Evolutionary conservation across 92 coral and sea anemone species (phyloP), one percentile per base, ranked within the genome.

Genomic region (Phenganax marumi): DNA sequence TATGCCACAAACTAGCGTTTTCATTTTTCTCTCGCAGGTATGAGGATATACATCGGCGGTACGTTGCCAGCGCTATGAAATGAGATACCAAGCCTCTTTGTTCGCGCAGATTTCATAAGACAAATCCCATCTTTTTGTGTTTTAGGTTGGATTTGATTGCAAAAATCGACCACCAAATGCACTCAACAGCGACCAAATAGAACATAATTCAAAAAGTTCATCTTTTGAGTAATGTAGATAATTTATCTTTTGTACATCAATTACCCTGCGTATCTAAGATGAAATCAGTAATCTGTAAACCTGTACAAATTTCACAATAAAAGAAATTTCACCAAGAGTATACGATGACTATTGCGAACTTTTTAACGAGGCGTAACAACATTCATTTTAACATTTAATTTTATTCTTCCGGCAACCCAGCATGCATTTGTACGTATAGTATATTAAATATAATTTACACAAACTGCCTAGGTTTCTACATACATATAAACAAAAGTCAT

Each of bases 101-200:
- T 58, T 23, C 26, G 2, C 50, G 19, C 9, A 66, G 49, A 66
- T 66, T 47, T 66, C 72, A 33, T 33, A 25, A 66, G 49, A 62
- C 6, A 19, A 13, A 19, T 39, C 68, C 14, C 25, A 64, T 39
- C 33, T 66, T 43, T 26, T 54, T 76, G n/a, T 76, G 26, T 76
- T 76, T 54, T 54, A 76, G 81, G 81, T 56, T 76, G 57, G 64
- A 76, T 55, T 76, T 76, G 68, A 76, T 76, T 76, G 81, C 81
- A 76, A 26, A 76, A 76, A 76, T 76, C 26, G 81, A 76, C 54
- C 81, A 76, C 21, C 81, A 76, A 39, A 54, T 76, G 81, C 81
- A 76, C 26, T 19, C 81, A 12, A 51, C 79, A 48, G 3, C 72
- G 48, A 33, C 72, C 49, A 66, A 66, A 10, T 66, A 66, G 48